Evolutionary conservation across 2,113 vertebrate species (phyloP).

Genomic region (Zosterops japonicus): DNA sequence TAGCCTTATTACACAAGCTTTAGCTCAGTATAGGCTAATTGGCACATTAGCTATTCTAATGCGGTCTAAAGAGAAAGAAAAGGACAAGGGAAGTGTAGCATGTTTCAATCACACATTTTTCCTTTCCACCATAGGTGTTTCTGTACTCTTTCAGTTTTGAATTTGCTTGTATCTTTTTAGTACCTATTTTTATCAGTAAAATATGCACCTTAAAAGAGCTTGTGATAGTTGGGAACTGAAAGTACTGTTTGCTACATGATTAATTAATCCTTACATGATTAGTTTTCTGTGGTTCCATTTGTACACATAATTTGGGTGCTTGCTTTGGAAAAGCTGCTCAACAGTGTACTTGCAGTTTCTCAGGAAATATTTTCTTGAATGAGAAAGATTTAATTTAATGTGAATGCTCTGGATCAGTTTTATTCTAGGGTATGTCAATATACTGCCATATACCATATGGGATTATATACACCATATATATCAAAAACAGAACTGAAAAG

Average conservation of each 20-base stretch:
- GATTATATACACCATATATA: neutral
- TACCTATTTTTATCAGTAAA: neutral
- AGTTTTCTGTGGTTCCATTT: neutral
- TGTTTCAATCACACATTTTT: neutral
- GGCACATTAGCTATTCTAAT: neutral
- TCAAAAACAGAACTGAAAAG: neutral
- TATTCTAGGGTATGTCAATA: neutral
- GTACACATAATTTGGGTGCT: rapidly evolving
- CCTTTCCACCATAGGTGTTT: neutral
- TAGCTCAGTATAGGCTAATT: neutral
- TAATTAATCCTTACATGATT: neutral
- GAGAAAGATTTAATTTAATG: neutral
- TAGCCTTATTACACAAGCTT: neutral
- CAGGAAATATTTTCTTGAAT: neutral
- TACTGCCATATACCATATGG: neutral
- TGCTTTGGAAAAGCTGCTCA: neutral
- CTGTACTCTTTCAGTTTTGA: neutral
- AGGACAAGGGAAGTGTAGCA: neutral
- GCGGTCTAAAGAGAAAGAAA: neutral
- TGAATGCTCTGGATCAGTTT: neutral
- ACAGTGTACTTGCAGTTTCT: neutral
- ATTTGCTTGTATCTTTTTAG: neutral
- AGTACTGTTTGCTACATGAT: neutral
- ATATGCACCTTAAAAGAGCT: neutral
- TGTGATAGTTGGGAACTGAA: neutral